Evolutionary conservation across 2,797 vertebrate genomes (phyloP).

Genomic region (Echeneis naucrates): DNA sequence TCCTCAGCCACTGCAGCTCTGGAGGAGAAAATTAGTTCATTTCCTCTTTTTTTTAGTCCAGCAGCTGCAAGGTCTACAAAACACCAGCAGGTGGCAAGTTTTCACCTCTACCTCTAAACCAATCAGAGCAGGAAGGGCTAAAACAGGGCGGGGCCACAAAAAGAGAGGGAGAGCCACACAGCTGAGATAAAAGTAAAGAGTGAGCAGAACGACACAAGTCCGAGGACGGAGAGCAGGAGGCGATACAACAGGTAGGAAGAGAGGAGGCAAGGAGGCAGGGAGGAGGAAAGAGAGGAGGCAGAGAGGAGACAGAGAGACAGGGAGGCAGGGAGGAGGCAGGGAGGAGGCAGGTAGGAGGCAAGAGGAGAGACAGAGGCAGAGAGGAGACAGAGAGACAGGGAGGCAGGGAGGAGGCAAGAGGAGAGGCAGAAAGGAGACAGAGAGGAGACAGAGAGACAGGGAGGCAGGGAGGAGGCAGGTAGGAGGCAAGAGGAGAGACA

Average conservation of each 20-base stretch:
- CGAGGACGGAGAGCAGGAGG: constrained; percentile 21
- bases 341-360: no score
- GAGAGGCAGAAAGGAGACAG: no score
- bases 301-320: no score
- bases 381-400: no score
- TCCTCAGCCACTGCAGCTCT: constrained; percentile 25
- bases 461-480: no score
- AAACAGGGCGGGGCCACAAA: constrained; percentile 55
- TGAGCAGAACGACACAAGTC: constrained; percentile 23
- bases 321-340: no score
- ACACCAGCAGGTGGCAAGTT: constrained; percentile 76
- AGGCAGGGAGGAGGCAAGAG: no score
- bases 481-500: no score
- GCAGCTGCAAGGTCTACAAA: constrained; percentile 38
- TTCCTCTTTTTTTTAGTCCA: constrained; percentile 48
- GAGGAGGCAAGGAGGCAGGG: constrained; percentile 8
- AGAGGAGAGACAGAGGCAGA: no score
- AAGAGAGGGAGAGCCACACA: constrained; percentile 65
- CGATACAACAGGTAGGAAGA: constrained; percentile 47
- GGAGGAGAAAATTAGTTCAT: constrained; percentile 58
- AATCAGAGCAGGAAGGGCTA: constrained; percentile 58
- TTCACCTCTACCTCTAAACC: constrained; percentile 57
- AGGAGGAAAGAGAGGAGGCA: neutral
- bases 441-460: no score
- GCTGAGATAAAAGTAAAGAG: constrained; percentile 69